phyloP scores from a whole-genome alignment of 2,113 vertebrate species.

The Etia nguti region DNA sequence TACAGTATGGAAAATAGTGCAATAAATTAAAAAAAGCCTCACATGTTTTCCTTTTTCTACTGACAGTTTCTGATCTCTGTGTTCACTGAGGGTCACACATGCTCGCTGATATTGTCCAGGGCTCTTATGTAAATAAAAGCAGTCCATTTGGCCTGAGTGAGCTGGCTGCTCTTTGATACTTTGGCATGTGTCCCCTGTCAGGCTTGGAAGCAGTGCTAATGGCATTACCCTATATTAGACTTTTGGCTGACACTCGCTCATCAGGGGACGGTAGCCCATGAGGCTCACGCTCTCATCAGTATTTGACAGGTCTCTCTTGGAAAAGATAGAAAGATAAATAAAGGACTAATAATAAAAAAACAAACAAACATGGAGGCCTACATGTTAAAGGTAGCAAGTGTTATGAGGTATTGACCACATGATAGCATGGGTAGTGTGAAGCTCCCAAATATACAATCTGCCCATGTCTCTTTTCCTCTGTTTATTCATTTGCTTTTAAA shows the following conservation, averaged over 20 bases:
- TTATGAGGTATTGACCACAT: neutral
- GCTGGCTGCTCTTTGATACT: slow-evolving; percentile 34
- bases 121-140: slow-evolving; percentile 55
- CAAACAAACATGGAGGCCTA: neutral
- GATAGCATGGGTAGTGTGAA: neutral
- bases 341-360: no score
- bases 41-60: neutral
- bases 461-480: neutral
- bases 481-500: neutral
- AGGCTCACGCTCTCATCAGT: neutral
- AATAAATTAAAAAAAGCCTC: neutral
- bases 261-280: slow-evolving; percentile 10
- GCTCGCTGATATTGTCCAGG: slow-evolving; percentile 22
- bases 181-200: slow-evolving; percentile 36
- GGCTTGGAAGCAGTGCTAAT: slow-evolving; percentile 55
- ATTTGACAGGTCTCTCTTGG: no score
- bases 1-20: neutral
- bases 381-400: neutral
- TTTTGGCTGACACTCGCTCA: slow-evolving; percentile 43
- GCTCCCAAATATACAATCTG: neutral
- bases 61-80: neutral
- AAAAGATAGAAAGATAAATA: no score
- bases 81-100: slow-evolving; percentile 21
- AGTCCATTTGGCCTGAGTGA: slow-evolving; percentile 47
- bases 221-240: slow-evolving; percentile 64